Evolutionary conservation across 2,797 vertebrate species (phyloP), one percentile per base, ranked within the genome.

Genomic region (Natrix natrix): DNA sequence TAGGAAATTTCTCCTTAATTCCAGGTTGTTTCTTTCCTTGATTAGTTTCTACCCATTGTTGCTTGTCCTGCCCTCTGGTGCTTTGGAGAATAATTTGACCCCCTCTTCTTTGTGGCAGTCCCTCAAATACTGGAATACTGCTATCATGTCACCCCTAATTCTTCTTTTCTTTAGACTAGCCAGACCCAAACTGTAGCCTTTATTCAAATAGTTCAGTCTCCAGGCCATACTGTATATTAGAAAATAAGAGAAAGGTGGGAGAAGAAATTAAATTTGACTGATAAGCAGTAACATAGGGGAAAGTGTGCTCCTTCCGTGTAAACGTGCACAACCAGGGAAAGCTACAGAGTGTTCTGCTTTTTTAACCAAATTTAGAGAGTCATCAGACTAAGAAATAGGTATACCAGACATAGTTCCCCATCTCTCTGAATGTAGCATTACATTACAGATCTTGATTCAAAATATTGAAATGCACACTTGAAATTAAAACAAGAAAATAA

Each of bases 241-340:
- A 88, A 48, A 37, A 37, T n/a, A n/a, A 48, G 8, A 78, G 63
- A 26, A 37, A 54, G 24, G 12, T 16, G 12, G 54, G 63, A 74
- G 63, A 66, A 57, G 48, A n/a, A 60, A 54, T 37, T 54, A 61
- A 20, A 28, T 20, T 91, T 56, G 69, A 32, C 28, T 91, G n/a
- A 88, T 16, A 56, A 56, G 86, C 14, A n/a, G 8, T 37, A 83
- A 43, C 5, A 20, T 24, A 24, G 78, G 43, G 37, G 78, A 12
- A 10, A 56, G 87, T 91, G 92, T 78, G 57, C 94, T 95, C 86
- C 93, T 93, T 57, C 43, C 92, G 91, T 93, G 0, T 87, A 16
- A 32, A 59, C 92, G 61, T 86, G 90, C 10, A 91, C 94, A 93
- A 52, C 20, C 11, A 91, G 32, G 17, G 3, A 28, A 59, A 13